Evolutionary conservation across 1,140 invertebrate species (phyloP).

Genomic region (Diabrotica undecimpunctata): DNA sequence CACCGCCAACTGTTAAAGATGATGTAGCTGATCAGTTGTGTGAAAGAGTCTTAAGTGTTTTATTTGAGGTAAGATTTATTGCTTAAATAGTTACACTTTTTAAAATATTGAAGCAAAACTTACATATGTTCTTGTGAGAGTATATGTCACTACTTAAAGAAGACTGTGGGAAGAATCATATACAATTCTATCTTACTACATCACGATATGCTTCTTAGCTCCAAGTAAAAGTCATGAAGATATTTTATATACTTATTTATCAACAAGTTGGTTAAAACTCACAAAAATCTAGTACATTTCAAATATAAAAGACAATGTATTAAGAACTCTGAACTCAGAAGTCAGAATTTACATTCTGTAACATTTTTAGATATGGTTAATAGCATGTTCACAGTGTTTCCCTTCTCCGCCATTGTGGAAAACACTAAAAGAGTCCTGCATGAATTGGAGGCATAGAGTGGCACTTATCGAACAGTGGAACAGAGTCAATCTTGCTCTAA

Average conservation of each 20-base stretch:
- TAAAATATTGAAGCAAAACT: too few species aligned
- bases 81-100: constrained; percentile 1
- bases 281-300: too few species aligned
- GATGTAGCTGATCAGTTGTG: constrained; percentile 93
- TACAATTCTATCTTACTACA: constrained; percentile 9
- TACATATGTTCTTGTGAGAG: too few species aligned
- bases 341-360: too few species aligned
- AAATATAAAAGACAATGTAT: too few species aligned
- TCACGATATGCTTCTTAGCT: too few species aligned
- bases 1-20: constrained; percentile 88
- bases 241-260: too few species aligned
- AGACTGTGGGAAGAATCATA: too few species aligned
- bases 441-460: constrained; percentile 88
- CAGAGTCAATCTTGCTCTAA: constrained; percentile 85
- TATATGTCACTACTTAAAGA: too few species aligned
- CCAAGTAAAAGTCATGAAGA: too few species aligned
- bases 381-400: constrained; percentile 86
- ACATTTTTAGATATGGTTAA: constrained; percentile 69
- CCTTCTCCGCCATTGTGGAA: constrained; percentile 94
- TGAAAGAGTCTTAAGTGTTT: constrained; percentile 86
- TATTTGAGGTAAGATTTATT: constrained; percentile 69
- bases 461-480: constrained; percentile 95
- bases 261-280: too few species aligned
- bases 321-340: too few species aligned
- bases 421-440: constrained; percentile 87